Percentiles rank a stretch among this genome's conserved stretches.
phyloP scores from a whole-genome alignment of 92 coral and sea anemone genomes.

The Virgularia gustaviana region DNA sequence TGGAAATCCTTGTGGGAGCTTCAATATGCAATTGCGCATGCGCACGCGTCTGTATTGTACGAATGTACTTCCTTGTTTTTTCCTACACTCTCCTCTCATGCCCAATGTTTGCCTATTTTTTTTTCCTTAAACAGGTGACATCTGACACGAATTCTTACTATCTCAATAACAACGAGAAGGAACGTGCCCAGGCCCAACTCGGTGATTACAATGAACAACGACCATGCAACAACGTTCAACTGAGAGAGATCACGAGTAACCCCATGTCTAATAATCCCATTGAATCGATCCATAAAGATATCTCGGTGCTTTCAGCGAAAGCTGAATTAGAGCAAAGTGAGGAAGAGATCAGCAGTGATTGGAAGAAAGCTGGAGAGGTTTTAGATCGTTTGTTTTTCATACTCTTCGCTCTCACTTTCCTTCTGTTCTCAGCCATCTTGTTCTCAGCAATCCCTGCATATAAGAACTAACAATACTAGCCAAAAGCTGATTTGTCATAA shows the following conservation, averaged over 20 bases:
- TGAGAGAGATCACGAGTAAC: constrained; percentile 17
- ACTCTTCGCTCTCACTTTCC: constrained; percentile 6
- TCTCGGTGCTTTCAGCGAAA: constrained; percentile 10
- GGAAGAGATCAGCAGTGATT: constrained; percentile 18
- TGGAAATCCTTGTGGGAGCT: too few relatives aligned
- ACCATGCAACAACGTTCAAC: constrained; percentile 2
- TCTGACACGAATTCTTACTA: not conserved
- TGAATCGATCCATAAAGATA: constrained; percentile 21
- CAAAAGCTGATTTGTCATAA: too few relatives aligned
- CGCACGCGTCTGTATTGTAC: too few relatives aligned
- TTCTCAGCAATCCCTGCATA: not conserved
- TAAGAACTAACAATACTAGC: not conserved
- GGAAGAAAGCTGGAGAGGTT: constrained; percentile 27
- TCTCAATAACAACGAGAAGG: constrained; percentile 13
- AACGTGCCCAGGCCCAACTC: not conserved
- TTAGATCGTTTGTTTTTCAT: constrained; percentile 36
- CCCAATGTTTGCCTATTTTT: too few relatives aligned
- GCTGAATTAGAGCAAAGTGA: constrained; percentile 20
- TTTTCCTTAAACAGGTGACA: too few relatives aligned
- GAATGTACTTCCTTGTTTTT: too few relatives aligned
- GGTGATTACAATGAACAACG: not conserved
- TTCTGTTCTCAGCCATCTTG: not conserved
- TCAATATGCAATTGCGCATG: too few relatives aligned
- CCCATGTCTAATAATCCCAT: not conserved
- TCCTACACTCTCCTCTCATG: too few relatives aligned